Conservation (phyloP, 1,140 invertebrate species). For the Drosophila equinoxialis region DNA sequence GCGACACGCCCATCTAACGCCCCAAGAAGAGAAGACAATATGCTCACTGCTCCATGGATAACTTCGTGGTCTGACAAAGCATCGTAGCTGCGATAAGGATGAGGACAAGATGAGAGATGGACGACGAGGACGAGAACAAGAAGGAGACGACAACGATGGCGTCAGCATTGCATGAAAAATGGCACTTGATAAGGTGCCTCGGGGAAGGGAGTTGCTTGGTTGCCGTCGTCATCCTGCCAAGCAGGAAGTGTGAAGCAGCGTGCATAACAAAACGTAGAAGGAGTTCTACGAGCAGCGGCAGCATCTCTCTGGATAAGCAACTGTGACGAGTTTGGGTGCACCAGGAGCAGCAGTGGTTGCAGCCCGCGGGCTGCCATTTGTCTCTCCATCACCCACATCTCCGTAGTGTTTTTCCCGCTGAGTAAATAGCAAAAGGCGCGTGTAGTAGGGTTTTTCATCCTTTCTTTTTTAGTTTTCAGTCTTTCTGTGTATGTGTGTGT, state of each 20-base stretch:
- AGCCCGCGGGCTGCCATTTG: constrained; percentile 67
- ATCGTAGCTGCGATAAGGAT: constrained; percentile 31
- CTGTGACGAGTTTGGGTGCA: constrained; percentile 34
- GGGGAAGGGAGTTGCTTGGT: constrained; percentile 22
- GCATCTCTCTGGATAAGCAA: constrained; percentile 47
- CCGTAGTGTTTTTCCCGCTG: constrained; percentile 59
- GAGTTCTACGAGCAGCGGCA: neutral
- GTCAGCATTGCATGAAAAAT: constrained; percentile 75
- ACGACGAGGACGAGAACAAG: neutral
- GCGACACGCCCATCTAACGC: constrained; percentile 31
- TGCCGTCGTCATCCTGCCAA: constrained; percentile 60
- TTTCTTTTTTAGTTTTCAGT: neutral
- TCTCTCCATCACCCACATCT: constrained; percentile 31
- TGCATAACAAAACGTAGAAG: constrained; percentile 56
- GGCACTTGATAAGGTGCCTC: constrained; percentile 73
- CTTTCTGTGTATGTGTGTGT: neutral
- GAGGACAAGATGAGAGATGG: neutral
- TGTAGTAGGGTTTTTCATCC: constrained; percentile 48
- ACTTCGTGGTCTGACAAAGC: constrained; percentile 72
- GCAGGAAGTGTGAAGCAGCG: constrained; percentile 75
- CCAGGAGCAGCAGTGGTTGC: neutral
- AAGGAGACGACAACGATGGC: constrained; percentile 31
- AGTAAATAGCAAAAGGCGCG: constrained; percentile 79
- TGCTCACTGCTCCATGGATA: constrained; percentile 62
- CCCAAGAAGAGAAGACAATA: constrained; percentile 60